These are phyloP conservation scores for Kryphioiulus occultus DNA, from an alignment of 2,888 invertebrate species.

Conservation along the genomic window DNA sequence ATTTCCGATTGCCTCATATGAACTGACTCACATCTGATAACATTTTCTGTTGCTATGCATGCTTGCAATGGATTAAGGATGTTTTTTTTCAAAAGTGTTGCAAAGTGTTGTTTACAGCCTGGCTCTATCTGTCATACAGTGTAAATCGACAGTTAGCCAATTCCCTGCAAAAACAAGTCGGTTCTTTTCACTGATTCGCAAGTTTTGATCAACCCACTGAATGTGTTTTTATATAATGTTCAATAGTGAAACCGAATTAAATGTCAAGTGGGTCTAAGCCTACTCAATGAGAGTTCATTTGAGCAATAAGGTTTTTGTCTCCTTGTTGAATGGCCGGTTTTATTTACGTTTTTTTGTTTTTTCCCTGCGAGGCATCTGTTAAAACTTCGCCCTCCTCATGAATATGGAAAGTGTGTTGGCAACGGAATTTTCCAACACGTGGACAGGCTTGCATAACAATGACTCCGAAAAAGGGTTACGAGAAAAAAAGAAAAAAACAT, in stretches of 20 bases:
- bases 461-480: background rate
- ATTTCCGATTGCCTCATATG: constrained; percentile 4
- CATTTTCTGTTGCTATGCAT: background rate
- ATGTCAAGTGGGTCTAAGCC: background rate
- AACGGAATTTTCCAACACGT: background rate
- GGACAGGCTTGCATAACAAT: background rate
- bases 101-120: background rate
- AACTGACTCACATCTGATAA: background rate
- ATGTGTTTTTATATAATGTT: background rate
- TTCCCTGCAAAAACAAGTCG: background rate
- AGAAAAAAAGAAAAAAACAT: background rate
- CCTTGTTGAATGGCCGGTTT: constrained; percentile 2
- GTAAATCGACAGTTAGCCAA: background rate
- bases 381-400: background rate
- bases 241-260: background rate
- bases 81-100: background rate
- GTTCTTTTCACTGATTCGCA: background rate
- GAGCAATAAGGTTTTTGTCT: background rate
- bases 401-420: background rate
- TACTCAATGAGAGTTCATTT: background rate
- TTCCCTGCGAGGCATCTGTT: background rate
- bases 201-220: background rate
- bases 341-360: background rate
- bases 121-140: background rate
- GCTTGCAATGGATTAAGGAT: background rate